A percentile compares a stretch with the other conserved stretches of the same genome.
Evolutionary conservation across 2,888 invertebrate genomes (phyloP).

Genomic region (Chrysopilus asiliformis): DNA sequence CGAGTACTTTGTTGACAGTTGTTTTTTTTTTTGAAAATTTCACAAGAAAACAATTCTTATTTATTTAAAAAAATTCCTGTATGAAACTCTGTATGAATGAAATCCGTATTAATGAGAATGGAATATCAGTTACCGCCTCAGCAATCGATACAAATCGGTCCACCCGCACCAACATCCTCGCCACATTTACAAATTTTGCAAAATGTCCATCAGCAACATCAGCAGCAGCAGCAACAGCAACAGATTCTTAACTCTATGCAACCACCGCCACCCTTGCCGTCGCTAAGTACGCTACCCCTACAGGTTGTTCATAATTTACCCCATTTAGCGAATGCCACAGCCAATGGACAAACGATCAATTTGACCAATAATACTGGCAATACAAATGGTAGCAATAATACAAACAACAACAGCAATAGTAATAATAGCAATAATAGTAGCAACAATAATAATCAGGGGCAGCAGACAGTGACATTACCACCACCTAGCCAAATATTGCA

Average conservation of each 20-base stretch:
- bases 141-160: conserved; percentile 27
- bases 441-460: conserved; percentile 20
- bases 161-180: conserved; percentile 25
- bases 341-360: conserved; percentile 12
- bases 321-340: conserved; percentile 22
- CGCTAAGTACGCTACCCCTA: conserved; percentile 30
- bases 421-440: conserved; percentile 14
- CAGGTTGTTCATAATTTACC: conserved; percentile 35
- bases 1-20: too few relatives aligned
- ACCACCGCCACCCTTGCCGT: conserved; percentile 26
- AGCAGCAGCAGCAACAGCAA: conserved; percentile 24
- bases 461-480: conserved; percentile 21
- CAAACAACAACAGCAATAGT: conserved; percentile 15
- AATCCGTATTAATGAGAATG: conserved; percentile 30
- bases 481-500: conserved; percentile 33
- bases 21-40: background rate
- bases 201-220: conserved; percentile 19
- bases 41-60: too few relatives aligned
- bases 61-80: too few relatives aligned
- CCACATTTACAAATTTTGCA: conserved; percentile 15
- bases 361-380: conserved; percentile 12
- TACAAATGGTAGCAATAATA: conserved; percentile 10
- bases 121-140: conserved; percentile 36
- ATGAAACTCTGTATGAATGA: too few relatives aligned
- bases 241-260: conserved; percentile 29